Evolutionary conservation across 2,113 vertebrate genomes (phyloP).

Genomic region (Leucoraja erinaceus): DNA sequence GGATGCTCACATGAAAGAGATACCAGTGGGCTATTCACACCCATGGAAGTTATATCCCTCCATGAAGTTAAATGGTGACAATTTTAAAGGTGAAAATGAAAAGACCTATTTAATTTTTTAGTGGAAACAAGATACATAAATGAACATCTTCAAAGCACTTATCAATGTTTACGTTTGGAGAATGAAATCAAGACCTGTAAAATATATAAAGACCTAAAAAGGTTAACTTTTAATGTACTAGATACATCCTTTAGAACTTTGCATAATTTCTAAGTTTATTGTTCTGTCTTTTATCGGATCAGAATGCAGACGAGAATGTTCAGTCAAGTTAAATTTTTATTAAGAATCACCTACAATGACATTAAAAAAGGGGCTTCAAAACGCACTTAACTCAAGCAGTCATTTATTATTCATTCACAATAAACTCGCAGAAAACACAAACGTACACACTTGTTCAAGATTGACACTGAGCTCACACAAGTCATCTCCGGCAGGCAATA

Average conservation of each 20-base stretch:
- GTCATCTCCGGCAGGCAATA: slow-evolving; percentile 64
- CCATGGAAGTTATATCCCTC: background rate
- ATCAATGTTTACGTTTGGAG: background rate
- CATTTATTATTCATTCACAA: slow-evolving; percentile 61
- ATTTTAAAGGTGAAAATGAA: background rate
- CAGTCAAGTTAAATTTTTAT: slow-evolving; percentile 96
- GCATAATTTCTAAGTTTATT: slow-evolving; percentile 13
- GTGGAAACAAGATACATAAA: background rate
- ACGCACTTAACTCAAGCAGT: slow-evolving; percentile 86
- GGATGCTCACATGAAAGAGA: background rate
- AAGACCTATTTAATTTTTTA: background rate
- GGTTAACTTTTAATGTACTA: too few species aligned
- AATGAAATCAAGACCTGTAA: background rate
- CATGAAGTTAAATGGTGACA: background rate
- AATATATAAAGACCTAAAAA: background rate
- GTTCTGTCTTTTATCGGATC: background rate
- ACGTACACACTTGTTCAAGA: slow-evolving; percentile 70
- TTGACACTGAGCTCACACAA: slow-evolving; percentile 69
- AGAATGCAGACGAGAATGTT: slow-evolving; percentile 46
- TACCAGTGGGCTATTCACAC: background rate
- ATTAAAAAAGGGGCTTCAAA: slow-evolving; percentile 93
- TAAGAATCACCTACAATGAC: slow-evolving; percentile 97
- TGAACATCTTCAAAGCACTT: background rate
- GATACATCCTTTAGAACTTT: slow-evolving; percentile 22
- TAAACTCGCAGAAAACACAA: slow-evolving; percentile 57